Conservation (phyloP, 2,797 vertebrate species). For the Sebastes kiyomatsui region DNA sequence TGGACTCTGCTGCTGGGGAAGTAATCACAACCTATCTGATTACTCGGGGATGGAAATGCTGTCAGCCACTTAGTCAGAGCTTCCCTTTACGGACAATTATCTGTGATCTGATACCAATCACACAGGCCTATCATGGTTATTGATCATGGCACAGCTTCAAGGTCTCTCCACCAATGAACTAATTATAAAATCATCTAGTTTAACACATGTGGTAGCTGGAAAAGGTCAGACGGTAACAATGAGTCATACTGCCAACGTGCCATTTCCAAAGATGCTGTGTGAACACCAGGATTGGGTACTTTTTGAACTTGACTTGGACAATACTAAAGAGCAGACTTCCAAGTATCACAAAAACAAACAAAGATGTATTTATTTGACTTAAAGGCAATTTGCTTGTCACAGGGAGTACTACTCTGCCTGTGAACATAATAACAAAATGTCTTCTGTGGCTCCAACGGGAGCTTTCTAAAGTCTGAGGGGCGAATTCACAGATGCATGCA, state of each 20-base stretch:
- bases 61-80: conserved; percentile 64
- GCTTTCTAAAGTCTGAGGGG: not conserved
- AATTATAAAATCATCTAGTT: conserved; percentile 68
- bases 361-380: not conserved
- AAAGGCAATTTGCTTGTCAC: not conserved
- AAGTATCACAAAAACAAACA: not conserved
- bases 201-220: conserved; percentile 58
- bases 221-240: conserved; percentile 41
- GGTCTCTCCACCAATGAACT: conserved; percentile 71
- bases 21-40: conserved; percentile 79
- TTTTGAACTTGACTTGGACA: not conserved
- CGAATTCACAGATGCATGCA: not conserved
- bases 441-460: not conserved
- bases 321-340: not conserved
- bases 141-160: conserved; percentile 69
- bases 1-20: conserved; percentile 64
- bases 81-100: conserved; percentile 69
- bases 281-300: not conserved
- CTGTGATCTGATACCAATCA: conserved; percentile 62
- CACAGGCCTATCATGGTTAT: conserved; percentile 56
- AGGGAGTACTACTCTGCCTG: not conserved
- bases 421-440: not conserved
- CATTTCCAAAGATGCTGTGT: not conserved
- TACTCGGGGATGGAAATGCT: conserved; percentile 75
- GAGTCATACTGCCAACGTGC: conserved; percentile 37